Conservation (phyloP, 2,113 vertebrate genomes). For the Panurus biarmicus region DNA sequence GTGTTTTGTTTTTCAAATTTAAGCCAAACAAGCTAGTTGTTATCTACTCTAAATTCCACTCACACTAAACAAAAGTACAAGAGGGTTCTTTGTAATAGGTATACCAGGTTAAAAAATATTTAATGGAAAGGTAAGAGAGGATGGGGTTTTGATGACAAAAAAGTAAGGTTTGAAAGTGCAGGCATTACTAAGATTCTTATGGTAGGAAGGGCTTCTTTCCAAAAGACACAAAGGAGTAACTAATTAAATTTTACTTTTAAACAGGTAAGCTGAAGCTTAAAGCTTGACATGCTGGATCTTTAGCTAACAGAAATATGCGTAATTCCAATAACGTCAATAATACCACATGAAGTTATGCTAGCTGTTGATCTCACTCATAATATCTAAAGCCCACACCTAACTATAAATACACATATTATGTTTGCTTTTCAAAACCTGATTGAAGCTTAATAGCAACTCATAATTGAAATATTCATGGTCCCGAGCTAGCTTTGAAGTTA, state of each 20-base stretch:
- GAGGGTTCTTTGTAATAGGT: neutral
- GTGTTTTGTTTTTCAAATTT: neutral
- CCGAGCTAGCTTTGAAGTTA: constrained; percentile 40
- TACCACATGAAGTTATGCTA: neutral
- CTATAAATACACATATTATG: constrained; percentile 32
- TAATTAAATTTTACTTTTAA: neutral
- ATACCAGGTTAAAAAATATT: neutral
- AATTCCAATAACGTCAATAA: neutral
- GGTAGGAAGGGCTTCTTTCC: neutral
- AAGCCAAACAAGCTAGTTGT: neutral
- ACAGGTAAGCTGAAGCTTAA: neutral
- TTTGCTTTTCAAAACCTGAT: constrained; percentile 37
- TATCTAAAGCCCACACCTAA: constrained; percentile 45
- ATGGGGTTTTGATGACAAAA: neutral
- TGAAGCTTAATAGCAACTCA: constrained; percentile 42
- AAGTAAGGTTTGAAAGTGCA: neutral
- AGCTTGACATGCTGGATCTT: neutral
- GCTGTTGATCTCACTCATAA: constrained; percentile 14
- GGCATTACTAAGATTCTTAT: neutral
- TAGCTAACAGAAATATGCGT: neutral
- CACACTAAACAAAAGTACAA: neutral
- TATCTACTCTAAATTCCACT: neutral
- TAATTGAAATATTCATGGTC: constrained; percentile 38
- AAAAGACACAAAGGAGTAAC: neutral
- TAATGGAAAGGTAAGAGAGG: neutral